phyloP scores from a whole-genome alignment of 64 coral and sea anemone species.

The Actinia tenebrosa region DNA sequence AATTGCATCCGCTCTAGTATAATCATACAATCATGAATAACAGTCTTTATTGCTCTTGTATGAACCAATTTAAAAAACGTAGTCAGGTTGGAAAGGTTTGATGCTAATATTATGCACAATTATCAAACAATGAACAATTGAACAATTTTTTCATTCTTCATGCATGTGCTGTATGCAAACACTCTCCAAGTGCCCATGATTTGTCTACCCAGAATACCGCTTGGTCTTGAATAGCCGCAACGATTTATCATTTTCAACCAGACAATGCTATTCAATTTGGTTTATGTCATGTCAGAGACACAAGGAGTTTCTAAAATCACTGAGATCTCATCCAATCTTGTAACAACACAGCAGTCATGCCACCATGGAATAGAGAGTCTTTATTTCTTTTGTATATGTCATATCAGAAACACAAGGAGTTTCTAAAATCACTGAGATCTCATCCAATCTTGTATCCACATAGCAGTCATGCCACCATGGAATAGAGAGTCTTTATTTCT shows the following conservation, averaged over 20 bases:
- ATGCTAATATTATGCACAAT: too few relatives aligned
- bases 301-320: slow-evolving; percentile 86
- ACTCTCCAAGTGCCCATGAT: too few relatives aligned
- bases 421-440: slow-evolving; percentile 87
- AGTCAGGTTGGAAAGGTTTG: too few relatives aligned
- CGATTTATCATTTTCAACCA: too few relatives aligned
- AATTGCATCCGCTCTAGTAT: slow-evolving; percentile 32
- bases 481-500: slow-evolving; percentile 67
- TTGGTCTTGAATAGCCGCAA: too few relatives aligned
- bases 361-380: slow-evolving; percentile 56
- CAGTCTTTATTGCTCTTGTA: slow-evolving; percentile 60
- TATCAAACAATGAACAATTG: too few relatives aligned
- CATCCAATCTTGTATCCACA: slow-evolving; percentile 77
- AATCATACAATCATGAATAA: slow-evolving; percentile 55
- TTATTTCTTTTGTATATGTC: slow-evolving; percentile 77
- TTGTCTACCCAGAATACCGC: too few relatives aligned
- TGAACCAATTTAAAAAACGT: too few relatives aligned
- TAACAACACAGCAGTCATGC: slow-evolving; percentile 33
- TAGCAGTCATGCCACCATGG: too few relatives aligned
- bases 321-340: slow-evolving; percentile 85
- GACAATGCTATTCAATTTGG: not conserved
- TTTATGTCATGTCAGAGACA: slow-evolving; percentile 34
- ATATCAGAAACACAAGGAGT: slow-evolving; percentile 69
- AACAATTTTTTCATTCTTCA: too few relatives aligned
- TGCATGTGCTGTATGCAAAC: too few relatives aligned